Conservation (phyloP, 2,113 vertebrate species). For the Pluvianellus socialis region DNA sequence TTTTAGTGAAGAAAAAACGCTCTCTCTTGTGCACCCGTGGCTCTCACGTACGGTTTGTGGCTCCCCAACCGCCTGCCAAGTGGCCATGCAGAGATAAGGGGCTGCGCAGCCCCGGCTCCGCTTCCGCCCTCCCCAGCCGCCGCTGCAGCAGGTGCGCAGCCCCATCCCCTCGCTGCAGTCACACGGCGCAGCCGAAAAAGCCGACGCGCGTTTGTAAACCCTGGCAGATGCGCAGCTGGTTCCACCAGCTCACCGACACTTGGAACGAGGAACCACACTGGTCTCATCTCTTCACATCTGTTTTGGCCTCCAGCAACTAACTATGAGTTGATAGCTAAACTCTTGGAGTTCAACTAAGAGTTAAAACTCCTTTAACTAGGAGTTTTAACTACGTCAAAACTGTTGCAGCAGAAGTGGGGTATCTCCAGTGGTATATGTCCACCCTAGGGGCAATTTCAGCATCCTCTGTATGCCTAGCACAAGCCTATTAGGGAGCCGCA, state of each 20-base stretch:
- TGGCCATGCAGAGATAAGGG: not conserved
- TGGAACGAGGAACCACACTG: not conserved
- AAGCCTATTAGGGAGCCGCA: fast-evolving
- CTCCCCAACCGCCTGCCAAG: not conserved
- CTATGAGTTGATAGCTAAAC: no score
- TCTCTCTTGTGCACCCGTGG: not conserved
- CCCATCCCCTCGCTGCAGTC: not conserved
- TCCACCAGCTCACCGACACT: not conserved
- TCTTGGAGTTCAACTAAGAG: no score
- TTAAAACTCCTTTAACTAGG: no score
- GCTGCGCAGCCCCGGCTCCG: not conserved
- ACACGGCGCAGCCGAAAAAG: not conserved
- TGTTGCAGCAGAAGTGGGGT: not conserved
- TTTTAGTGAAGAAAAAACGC: not conserved
- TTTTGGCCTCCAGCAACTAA: not conserved
- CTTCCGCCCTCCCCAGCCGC: not conserved
- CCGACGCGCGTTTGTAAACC: not conserved
- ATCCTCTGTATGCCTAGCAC: not conserved
- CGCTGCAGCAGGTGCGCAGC: not conserved
- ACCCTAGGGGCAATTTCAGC: not conserved
- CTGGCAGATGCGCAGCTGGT: not conserved
- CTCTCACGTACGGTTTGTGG: not conserved
- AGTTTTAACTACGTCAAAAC: not conserved
- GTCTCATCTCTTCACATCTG: not conserved
- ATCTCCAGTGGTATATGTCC: not conserved